Evolutionary conservation across 2,113 vertebrate species (phyloP).

Genomic region (Zingel zingel): DNA sequence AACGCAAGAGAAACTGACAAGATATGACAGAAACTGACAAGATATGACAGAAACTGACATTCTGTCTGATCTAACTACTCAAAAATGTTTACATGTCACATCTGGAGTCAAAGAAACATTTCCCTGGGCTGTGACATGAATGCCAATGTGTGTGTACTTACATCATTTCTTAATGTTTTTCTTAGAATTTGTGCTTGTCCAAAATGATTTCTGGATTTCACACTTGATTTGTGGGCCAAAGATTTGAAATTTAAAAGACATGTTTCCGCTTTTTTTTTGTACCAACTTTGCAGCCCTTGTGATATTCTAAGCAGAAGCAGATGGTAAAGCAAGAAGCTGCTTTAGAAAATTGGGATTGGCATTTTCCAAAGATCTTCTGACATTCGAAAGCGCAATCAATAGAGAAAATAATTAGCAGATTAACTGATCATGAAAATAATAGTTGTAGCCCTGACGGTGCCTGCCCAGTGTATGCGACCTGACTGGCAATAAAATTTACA

Average conservation of each 20-base stretch:
- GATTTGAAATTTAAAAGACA: background rate
- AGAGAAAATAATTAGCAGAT: background rate
- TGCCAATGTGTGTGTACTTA: background rate
- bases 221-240: background rate
- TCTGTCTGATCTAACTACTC: constrained; percentile 8
- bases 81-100: constrained; percentile 10
- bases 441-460: background rate
- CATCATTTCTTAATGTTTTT: background rate
- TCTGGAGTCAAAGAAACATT: background rate
- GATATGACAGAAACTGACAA: constrained; percentile 3
- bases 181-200: background rate
- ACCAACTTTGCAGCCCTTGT: background rate
- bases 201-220: background rate
- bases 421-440: background rate
- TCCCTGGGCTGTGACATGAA: background rate
- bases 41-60: constrained; percentile 12
- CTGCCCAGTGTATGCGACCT: too few species aligned
- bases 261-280: background rate
- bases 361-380: background rate
- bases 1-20: background rate
- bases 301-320: background rate
- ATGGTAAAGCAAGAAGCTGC: background rate
- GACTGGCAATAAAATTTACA: too few species aligned
- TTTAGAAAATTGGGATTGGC: background rate
- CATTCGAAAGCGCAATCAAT: background rate